These are phyloP conservation scores for Hartigia nigra DNA, from an alignment of 2,888 invertebrate genomes.

Conservation along the genomic window DNA sequence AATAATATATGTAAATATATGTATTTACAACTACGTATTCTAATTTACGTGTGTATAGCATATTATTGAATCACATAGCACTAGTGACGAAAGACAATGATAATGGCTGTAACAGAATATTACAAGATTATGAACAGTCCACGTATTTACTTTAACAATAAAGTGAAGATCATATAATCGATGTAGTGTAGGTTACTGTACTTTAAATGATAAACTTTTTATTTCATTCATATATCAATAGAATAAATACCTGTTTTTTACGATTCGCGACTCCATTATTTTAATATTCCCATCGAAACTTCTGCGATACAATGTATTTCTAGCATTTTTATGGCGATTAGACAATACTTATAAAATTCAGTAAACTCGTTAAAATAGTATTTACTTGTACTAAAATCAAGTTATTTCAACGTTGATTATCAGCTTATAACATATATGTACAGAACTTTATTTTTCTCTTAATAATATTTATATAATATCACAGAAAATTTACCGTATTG, in stretches of 20 bases:
- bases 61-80: neutral
- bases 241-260: neutral
- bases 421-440: neutral
- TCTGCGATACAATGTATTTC: neutral
- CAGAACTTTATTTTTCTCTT: slow-evolving; percentile 14
- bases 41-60: neutral
- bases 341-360: neutral
- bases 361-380: neutral
- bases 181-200: neutral
- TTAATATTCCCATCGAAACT: neutral
- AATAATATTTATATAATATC: slow-evolving; percentile 33
- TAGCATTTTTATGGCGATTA: neutral
- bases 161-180: neutral
- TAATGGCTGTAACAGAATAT: too few species aligned
- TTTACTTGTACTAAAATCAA: neutral
- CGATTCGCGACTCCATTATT: neutral
- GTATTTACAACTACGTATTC: neutral
- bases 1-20: too few species aligned
- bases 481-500: slow-evolving; percentile 37
- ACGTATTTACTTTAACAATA: neutral
- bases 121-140: too few species aligned
- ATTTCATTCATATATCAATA: neutral
- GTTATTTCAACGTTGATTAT: neutral
- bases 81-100: too few species aligned
- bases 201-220: neutral